phyloP scores from a whole-genome alignment of 1,140 invertebrate species.

The Lepidurus arcticus region DNA sequence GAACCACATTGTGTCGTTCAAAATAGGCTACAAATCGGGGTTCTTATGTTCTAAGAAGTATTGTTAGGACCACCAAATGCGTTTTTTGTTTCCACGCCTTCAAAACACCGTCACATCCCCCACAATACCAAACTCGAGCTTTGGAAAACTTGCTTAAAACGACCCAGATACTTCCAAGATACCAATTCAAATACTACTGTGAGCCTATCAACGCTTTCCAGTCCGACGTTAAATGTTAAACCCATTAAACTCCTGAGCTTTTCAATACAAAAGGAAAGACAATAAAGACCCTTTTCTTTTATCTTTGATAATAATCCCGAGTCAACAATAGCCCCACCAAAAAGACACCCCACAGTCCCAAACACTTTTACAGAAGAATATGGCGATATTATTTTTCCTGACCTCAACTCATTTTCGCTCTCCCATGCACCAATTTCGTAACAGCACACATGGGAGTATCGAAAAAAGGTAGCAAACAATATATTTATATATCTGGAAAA shows the following conservation, averaged over 20 bases:
- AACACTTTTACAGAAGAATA: background rate
- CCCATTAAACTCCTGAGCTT: background rate
- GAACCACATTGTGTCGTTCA: background rate
- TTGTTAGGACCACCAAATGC: background rate
- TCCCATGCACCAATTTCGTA: background rate
- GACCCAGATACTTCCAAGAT: too few species aligned
- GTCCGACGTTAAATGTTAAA: background rate
- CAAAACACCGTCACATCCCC: background rate
- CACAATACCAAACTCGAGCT: background rate
- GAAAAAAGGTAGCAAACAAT: background rate
- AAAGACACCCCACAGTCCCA: conserved; percentile 8
- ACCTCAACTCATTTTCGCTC: background rate
- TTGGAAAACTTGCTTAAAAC: background rate
- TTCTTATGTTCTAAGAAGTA: background rate
- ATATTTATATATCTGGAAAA: background rate
- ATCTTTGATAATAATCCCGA: background rate
- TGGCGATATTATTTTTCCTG: background rate
- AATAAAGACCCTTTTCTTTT: background rate
- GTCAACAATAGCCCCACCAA: background rate
- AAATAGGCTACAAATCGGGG: background rate
- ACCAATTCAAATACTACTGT: background rate
- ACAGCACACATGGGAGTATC: background rate
- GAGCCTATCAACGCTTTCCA: background rate
- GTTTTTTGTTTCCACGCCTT: background rate
- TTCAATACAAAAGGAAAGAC: background rate